Evolutionary conservation across 2,113 vertebrate genomes (phyloP).

Genomic region (Notarius quadriscutis): DNA sequence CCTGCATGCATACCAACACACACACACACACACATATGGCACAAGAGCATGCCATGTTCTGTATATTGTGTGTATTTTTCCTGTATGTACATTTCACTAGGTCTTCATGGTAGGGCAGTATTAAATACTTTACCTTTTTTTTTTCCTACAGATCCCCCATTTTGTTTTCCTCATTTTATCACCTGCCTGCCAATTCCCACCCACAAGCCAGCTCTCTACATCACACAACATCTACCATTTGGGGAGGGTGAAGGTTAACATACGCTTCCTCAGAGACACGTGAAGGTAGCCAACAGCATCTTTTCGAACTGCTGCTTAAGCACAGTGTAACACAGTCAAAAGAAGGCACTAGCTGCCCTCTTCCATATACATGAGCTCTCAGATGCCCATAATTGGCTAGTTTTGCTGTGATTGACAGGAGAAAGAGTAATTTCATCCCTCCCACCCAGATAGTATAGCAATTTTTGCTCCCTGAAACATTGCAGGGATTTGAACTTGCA

Average conservation of each 20-base stretch:
- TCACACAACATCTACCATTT: background rate
- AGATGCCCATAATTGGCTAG: background rate
- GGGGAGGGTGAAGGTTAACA: background rate
- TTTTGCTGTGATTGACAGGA: background rate
- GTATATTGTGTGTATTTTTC: background rate
- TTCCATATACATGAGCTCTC: background rate
- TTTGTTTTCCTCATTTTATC: no score
- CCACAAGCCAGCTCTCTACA: no score
- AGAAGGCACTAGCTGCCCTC: background rate
- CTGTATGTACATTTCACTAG: background rate
- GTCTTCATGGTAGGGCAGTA: background rate
- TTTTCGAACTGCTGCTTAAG: background rate
- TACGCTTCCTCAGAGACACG: background rate
- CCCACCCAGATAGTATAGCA: background rate
- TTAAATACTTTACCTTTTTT: background rate
- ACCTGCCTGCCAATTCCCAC: no score
- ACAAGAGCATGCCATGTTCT: background rate
- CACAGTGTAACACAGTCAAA: background rate
- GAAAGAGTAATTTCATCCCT: background rate
- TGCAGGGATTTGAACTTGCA: background rate
- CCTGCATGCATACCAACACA: background rate
- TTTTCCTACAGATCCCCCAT: background rate
- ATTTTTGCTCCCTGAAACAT: background rate
- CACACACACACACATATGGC: background rate
- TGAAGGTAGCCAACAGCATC: background rate